Evolutionary conservation across 2,113 vertebrate genomes (phyloP), one percentile per base, ranked within the genome.

Genomic region (Salvator merianae): DNA sequence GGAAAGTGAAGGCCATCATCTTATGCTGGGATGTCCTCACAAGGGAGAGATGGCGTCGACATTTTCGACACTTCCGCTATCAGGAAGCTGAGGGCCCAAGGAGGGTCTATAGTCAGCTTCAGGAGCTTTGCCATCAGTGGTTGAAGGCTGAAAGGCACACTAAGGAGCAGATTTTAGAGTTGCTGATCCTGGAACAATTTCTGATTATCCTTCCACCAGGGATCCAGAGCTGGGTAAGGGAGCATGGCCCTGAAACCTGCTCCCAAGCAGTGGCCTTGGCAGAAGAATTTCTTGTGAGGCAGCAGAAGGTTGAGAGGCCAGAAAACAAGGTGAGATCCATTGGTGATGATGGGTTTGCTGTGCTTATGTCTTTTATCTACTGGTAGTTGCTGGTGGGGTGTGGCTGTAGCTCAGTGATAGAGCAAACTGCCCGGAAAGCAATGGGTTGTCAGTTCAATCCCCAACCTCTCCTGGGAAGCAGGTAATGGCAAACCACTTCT

Each of bases 1-100:
- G 77, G 77, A 79, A 65, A 34, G 77, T 65, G 36, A 79, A 79
- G 59, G 36, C 62, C 7, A 62, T 62, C 77, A 79, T 79, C 36
- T 65, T 79, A 28, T 36, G 13, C 26, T 38, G 62, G 36, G 62
- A 65, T 3, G 36, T 26, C 14, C 5, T 65, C 34, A 79, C 7
- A 36, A 28, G 28, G 59, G 77, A 79, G 59, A 79, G 30, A 62
- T 62, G 28, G 36, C 59, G 77, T 18, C 77, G 65, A 7, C 59
- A 43, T 38, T 79, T 79, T 62, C 26, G 28, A 28, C 16, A 24
- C 14, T 79, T 79, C 26, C 28, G 77, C 62, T 79, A 79, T 62
- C 59, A 65, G 36, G 36, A 79, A 36, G 76, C 55, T 2, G 55
- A 78, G 53, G 76, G 76, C 2, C 75, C 75, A 2, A 77, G 75